A percentile compares a stretch with the other conserved stretches of the same genome.
Evolutionary conservation across 2,888 invertebrate species (phyloP).

Genomic region (Amphipoea lucens): DNA sequence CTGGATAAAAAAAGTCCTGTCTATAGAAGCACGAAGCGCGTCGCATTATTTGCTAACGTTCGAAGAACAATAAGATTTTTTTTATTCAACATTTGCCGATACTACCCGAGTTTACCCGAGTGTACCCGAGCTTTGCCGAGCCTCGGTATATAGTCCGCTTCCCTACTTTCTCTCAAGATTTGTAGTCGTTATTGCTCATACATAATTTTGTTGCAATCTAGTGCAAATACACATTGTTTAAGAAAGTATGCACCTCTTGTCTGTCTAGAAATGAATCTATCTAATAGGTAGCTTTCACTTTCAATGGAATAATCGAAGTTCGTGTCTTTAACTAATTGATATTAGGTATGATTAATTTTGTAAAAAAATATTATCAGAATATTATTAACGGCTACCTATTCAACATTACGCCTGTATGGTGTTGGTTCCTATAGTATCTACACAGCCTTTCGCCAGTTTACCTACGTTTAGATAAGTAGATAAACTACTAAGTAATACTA

Average conservation of each 20-base stretch:
- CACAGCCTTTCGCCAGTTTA: too few species aligned
- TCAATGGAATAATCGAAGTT: slow-evolving; percentile 3
- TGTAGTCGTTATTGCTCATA: slow-evolving; percentile 17
- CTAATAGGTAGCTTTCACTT: slow-evolving; percentile 23
- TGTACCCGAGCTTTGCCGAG: slow-evolving; percentile 37
- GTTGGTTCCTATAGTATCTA: neutral
- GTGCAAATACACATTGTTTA: slow-evolving; percentile 34
- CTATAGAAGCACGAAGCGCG: slow-evolving; percentile 34
- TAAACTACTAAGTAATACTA: neutral
- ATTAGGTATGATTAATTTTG: neutral
- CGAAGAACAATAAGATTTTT: slow-evolving; percentile 40
- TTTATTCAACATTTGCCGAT: slow-evolving; percentile 26
- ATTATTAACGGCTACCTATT: neutral
- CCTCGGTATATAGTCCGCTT: slow-evolving; percentile 9
- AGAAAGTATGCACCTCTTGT: slow-evolving; percentile 17
- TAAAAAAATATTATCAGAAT: neutral
- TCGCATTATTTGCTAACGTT: slow-evolving; percentile 32
- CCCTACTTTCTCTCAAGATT: slow-evolving; percentile 47
- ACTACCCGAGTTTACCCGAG: slow-evolving; percentile 34
- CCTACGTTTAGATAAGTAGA: too few species aligned
- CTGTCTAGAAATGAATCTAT: slow-evolving; percentile 13
- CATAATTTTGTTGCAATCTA: slow-evolving; percentile 30
- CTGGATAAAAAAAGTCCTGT: slow-evolving; percentile 68
- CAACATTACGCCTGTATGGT: neutral
- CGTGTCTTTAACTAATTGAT: slow-evolving; percentile 9